Percentiles rank a stretch among this genome's conserved stretches.
phyloP scores from a whole-genome alignment of 2,888 invertebrate genomes.

The Xanthorhoe spadicearia region DNA sequence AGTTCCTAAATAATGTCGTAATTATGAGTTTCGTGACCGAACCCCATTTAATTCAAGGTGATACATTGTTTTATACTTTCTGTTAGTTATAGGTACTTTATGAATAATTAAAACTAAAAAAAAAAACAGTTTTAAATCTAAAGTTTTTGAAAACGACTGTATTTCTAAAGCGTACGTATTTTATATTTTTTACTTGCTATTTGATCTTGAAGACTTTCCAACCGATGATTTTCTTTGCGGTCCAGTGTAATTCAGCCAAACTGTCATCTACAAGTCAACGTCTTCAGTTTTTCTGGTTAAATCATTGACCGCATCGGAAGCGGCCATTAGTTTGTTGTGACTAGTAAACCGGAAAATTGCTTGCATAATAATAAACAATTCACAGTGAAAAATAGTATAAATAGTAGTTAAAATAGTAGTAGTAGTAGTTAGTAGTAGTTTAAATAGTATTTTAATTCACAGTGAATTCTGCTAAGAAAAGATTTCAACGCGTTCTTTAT shows the following conservation, averaged over 20 bases:
- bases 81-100: neutral
- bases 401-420: no score
- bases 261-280: neutral
- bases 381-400: no score
- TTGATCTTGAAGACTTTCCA: no score
- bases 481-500: neutral
- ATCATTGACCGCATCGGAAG: neutral
- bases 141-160: no score
- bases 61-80: conserved; percentile 14
- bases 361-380: neutral
- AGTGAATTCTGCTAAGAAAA: neutral
- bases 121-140: no score
- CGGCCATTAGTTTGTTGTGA: neutral
- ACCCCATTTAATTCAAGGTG: conserved; percentile 23
- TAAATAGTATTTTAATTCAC: neutral
- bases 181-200: no score
- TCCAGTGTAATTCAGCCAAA: no score
- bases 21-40: conserved; percentile 24
- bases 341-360: neutral
- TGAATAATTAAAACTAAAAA: neutral
- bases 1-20: conserved; percentile 21
- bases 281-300: neutral
- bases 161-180: no score
- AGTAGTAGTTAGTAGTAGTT: no score
- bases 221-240: no score